Conservation (phyloP, 2,888 invertebrate species). For the Volucella inanis region DNA sequence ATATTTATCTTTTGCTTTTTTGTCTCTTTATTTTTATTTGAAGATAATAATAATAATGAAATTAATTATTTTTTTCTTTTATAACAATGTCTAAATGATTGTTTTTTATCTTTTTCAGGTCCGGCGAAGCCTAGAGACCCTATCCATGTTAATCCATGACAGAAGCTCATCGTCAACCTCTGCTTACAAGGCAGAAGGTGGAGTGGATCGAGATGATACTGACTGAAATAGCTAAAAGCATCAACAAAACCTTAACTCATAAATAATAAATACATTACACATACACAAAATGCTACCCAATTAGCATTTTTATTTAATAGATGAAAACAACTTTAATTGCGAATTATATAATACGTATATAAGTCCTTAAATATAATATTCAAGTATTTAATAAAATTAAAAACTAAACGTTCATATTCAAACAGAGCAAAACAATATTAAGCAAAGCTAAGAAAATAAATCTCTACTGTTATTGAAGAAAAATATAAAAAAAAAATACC, state of each 20-base stretch:
- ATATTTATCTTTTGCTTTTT: too few relatives aligned
- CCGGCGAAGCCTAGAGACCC: constrained; percentile 90
- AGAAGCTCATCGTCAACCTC: constrained; percentile 77
- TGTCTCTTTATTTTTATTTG: too few relatives aligned
- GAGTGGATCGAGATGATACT: constrained; percentile 77
- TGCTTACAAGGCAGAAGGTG: constrained; percentile 70
- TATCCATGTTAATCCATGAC: constrained; percentile 87
- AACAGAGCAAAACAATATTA: constrained; percentile 1
- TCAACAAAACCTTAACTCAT: constrained; percentile 23
- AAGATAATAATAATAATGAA: too few relatives aligned
- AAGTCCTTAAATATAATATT: constrained; percentile 17
- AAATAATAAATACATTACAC: constrained; percentile 20
- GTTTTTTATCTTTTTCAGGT: constrained; percentile 85
- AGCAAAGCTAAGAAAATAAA: constrained; percentile 27
- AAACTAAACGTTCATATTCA: constrained; percentile 19
- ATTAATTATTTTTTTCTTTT: too few relatives aligned
- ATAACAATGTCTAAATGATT: neutral
- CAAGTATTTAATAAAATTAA: constrained; percentile 33
- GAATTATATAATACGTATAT: constrained; percentile 40
- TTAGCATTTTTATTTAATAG: constrained; percentile 54
- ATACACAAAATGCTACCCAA: constrained; percentile 22
- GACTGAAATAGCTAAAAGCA: constrained; percentile 79
- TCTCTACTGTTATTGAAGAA: constrained; percentile 25
- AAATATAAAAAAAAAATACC: constrained; percentile 5
- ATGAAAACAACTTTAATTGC: constrained; percentile 30